Base-by-base conservation (phyloP, 2,113 vertebrate species). In the Neofelis nebulosa region DNA sequence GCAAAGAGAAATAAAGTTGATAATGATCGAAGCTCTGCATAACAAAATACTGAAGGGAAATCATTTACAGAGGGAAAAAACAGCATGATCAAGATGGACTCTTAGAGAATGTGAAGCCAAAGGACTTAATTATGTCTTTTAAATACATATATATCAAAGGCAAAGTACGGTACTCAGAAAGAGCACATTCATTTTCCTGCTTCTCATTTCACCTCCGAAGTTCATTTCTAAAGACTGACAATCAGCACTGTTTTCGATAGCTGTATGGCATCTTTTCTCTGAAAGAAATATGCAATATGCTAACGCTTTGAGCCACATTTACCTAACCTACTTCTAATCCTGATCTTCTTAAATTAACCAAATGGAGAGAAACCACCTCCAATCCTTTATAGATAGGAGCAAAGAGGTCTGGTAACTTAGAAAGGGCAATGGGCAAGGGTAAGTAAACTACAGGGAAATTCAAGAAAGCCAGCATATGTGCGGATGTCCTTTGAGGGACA, bases 311-410 rank as follows among this genome's bases (percentile, higher is more conserved):
- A 36, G 65, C 15, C 38, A 71, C 33, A 85, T 50, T 94, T 94
- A 65, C 25, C 45, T 81, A 93, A 86, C 16, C 25, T 81, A 50
- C 9, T 90, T 92, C 86, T 33, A 95, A 95, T 78, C 33, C 36
- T 96, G 15, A 69, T 66, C 31, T 96, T 97, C 38, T 55, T 71
- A 91, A 97, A 88, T 69, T 41, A 93, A 69, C n/a, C 41, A 96
- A 68, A 88, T n/a, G 31, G 27, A 87, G 27, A 90, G 65, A 84
- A 91, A 78, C 6, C 63, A 93, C 27, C 45, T 90, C 10, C 65
- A 68, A 73, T 81, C 92, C 74, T 91, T 96, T 55, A 97, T 0
- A 68, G 45, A 69, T 11, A 91, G 48, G 14, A 88, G 23, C 16
- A 52, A 73, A 65, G 68, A 55, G 31, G 68, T 45, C n/a, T 15